Evolutionary conservation across 2,113 vertebrate genomes (phyloP), one percentile per base, ranked within the genome.

Genomic region (Hippocampus mohnikei): DNA sequence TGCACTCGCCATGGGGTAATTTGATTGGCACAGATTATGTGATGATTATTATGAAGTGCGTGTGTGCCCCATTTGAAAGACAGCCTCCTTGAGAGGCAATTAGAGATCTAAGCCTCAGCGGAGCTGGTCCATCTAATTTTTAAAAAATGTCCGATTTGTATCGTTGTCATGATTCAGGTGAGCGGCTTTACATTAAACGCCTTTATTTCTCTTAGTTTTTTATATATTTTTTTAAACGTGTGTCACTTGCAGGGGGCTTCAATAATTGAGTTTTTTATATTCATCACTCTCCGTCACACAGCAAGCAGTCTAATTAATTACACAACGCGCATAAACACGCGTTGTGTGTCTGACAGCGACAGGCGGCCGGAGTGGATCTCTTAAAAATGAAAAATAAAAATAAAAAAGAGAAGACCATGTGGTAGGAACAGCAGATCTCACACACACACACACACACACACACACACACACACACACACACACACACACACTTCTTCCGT

Each of bases 291-390:
- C 52, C 67, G 72, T 41, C 69, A 62, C 75, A 80, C 69, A 71
- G 33, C 59, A 40, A 73, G 61, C 41, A 66, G 70, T 73, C 63
- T 72, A 53, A 74, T 76, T 81, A 84, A 87, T 88, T 82, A 73
- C 85, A 79, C 42, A 4, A 25, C 56, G 61, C 69, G 66, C 64
- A 48, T 12, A 71, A 41, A 50, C 40, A 66, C 40, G 64, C 42
- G 12, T 21, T 61, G 18, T 48, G 20, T 11, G 21, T 20, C 66
- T 67, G 37, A 4, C 63, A 58, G 44, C 69, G 20, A 72, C 67
- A 58, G 71, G 42, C 67, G n/a, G 52, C 21, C 52, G 9, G 52
- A 3, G 21, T 55, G 52, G 52, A 5, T 23, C 55, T 58, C 23
- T 37, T 37, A 7, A 25, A 23, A 58, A 23, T 3, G 6, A 44